Evolutionary conservation across 1,140 invertebrate species (phyloP).

Genomic region (Drosophila nikananu): DNA sequence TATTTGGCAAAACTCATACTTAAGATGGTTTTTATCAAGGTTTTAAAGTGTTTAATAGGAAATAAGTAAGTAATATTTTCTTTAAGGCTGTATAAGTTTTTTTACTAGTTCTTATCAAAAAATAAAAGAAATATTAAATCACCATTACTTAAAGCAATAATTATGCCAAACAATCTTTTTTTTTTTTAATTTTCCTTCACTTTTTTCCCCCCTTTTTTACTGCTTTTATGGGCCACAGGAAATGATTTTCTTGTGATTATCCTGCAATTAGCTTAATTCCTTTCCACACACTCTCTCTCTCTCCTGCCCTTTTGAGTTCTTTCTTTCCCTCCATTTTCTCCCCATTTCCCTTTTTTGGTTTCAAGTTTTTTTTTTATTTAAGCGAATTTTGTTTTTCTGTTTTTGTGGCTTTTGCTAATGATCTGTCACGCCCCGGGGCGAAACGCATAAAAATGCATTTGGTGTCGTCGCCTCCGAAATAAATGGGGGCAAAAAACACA

Average conservation of each 20-base stretch:
- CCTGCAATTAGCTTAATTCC: slow-evolving; percentile 51
- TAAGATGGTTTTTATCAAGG: not conserved
- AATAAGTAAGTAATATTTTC: no score
- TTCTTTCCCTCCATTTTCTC: slow-evolving; percentile 11
- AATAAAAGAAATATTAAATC: no score
- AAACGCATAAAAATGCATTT: slow-evolving; percentile 73
- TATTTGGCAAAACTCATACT: not conserved
- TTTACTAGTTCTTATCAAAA: no score
- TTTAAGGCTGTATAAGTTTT: no score
- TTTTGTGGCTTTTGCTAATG: slow-evolving; percentile 51
- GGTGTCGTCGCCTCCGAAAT: slow-evolving; percentile 46
- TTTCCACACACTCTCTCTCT: slow-evolving; percentile 41
- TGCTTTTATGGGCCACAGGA: slow-evolving; percentile 23
- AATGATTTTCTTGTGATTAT: slow-evolving; percentile 41
- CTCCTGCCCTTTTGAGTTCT: slow-evolving; percentile 36
- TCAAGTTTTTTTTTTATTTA: slow-evolving; percentile 11
- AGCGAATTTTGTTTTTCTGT: slow-evolving; percentile 2
- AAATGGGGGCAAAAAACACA: slow-evolving; percentile 19
- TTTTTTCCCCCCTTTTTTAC: not conserved
- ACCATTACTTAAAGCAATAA: not conserved
- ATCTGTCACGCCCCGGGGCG: slow-evolving; percentile 66
- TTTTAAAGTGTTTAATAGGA: not conserved
- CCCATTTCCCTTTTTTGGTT: slow-evolving; percentile 21
- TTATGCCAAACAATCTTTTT: not conserved
- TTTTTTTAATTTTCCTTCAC: not conserved